These are phyloP conservation scores for Drosophila sturtevanti DNA, from an alignment of 1,140 invertebrate species.

Conservation along the genomic window DNA sequence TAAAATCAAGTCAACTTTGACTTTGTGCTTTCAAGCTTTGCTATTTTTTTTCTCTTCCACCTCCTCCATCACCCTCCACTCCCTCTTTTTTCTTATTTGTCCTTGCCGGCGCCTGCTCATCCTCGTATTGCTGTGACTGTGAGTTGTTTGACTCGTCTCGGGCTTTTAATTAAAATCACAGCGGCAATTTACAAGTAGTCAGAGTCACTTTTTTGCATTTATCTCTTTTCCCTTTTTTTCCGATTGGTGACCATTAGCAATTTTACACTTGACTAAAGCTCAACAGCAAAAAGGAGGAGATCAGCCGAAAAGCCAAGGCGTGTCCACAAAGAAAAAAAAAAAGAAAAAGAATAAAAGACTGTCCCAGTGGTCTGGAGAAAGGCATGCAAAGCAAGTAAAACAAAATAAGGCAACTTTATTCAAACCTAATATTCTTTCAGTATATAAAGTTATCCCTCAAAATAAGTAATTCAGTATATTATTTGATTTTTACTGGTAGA, in stretches of 20 bases:
- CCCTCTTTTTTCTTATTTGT: slow-evolving; percentile 18
- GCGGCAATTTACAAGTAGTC: slow-evolving; percentile 63
- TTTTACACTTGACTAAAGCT: slow-evolving; percentile 67
- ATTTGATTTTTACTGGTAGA: neutral
- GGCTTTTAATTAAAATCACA: slow-evolving; percentile 77
- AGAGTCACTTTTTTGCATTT: slow-evolving; percentile 40
- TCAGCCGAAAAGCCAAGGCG: slow-evolving; percentile 17
- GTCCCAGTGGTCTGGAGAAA: too few species aligned
- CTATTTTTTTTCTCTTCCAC: neutral
- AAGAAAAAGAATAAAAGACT: neutral
- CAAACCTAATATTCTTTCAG: neutral
- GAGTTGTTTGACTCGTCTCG: slow-evolving; percentile 4
- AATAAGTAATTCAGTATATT: slow-evolving; percentile 12
- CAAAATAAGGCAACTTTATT: slow-evolving; percentile 23
- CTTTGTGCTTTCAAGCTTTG: slow-evolving; percentile 42
- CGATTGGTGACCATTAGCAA: slow-evolving; percentile 68
- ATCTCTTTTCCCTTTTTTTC: slow-evolving; percentile 14
- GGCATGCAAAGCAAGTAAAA: too few species aligned
- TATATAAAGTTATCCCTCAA: slow-evolving; percentile 6
- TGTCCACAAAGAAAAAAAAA: slow-evolving; percentile 20
- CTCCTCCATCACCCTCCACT: too few species aligned
- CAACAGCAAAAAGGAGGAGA: slow-evolving; percentile 51
- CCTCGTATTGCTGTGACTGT: slow-evolving; percentile 11
- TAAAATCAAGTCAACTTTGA: slow-evolving; percentile 76
- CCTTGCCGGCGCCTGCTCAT: slow-evolving; percentile 10